Conservation (phyloP, 1,140 invertebrate genomes). For the Drosophila simulans region DNA sequence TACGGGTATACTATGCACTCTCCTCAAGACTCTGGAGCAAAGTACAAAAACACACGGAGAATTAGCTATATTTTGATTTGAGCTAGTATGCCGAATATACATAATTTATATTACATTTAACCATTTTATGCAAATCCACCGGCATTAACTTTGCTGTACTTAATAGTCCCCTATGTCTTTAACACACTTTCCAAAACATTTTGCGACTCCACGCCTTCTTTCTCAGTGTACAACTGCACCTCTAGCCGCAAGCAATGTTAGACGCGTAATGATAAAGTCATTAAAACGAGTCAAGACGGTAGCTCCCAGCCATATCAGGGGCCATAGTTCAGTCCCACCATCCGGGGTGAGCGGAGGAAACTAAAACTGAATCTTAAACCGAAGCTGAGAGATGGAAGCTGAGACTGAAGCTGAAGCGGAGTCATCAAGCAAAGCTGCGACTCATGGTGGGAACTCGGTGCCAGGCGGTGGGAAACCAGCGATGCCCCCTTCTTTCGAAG, state of each 20-base stretch:
- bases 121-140: background rate
- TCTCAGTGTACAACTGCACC: conserved; percentile 29
- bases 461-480: conserved; percentile 61
- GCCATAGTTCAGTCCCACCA: conserved; percentile 64
- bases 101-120: background rate
- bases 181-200: background rate
- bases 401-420: conserved; percentile 3
- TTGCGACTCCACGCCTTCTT: background rate
- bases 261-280: conserved; percentile 73
- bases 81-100: too few species aligned
- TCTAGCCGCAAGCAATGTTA: conserved; percentile 19
- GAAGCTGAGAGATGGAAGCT: conserved; percentile 3
- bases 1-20: background rate
- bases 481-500: conserved; percentile 14
- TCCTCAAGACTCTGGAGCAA: conserved; percentile 9
- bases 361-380: conserved; percentile 1
- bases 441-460: conserved; percentile 64
- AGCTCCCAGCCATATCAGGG: conserved; percentile 60
- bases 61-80: background rate
- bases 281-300: conserved; percentile 61
- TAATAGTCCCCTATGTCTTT: background rate
- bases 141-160: background rate
- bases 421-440: conserved; percentile 66
- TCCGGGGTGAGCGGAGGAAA: conserved; percentile 11
- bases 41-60: conserved; percentile 20